Evolutionary conservation across 2,113 vertebrate species (phyloP), one percentile per base, ranked within the genome.

Genomic region (Hylia prasina): DNA sequence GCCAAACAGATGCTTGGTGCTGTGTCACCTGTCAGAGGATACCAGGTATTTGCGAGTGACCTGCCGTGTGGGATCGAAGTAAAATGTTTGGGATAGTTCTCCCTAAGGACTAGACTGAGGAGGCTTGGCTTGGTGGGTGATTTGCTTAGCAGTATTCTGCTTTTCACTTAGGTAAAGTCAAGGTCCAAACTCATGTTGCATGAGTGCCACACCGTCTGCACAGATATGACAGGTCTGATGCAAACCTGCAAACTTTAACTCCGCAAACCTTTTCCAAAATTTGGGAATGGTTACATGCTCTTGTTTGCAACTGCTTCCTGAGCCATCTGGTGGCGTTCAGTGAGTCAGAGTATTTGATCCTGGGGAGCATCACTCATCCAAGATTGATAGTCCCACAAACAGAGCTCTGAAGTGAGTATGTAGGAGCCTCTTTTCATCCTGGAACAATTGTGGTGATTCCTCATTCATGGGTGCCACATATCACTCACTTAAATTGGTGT

Each of bases 41-140:
- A 28, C 45, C 17, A 71, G 45, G 42, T 51, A 23, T n/a, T 44
- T 35, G 58, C 10, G 53, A 70, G 33, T 40, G 39, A 7, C 3
- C 1, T 23, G 33, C 28, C 1, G 0, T 2, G 14, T 28, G 30
- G 24, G 47, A 22, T 0, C 3, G 27, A 63, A 48, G n/a, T 9
- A 13, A 47, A 69, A 44, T 33, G 21, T 27, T 69, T 31, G 40
- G 45, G 35, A 13, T 80, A 12, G 28, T 45, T 79, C 40, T 88
- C 51, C 50, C n/a, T 63, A 3, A 79, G 51, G 40, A 28, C 9
- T 27, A 27, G 33, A 19, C n/a, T 20, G n/a, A 9, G 0, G 5
- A 73, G 58, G 27, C 58, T 61, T 68, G 37, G n/a, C 50, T 33
- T 47, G 40, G 15, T 48, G 45, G 25, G 5, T 70, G 11, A 50